Conservation (phyloP, 2,888 invertebrate genomes). For the Polydrusus cervinus region DNA sequence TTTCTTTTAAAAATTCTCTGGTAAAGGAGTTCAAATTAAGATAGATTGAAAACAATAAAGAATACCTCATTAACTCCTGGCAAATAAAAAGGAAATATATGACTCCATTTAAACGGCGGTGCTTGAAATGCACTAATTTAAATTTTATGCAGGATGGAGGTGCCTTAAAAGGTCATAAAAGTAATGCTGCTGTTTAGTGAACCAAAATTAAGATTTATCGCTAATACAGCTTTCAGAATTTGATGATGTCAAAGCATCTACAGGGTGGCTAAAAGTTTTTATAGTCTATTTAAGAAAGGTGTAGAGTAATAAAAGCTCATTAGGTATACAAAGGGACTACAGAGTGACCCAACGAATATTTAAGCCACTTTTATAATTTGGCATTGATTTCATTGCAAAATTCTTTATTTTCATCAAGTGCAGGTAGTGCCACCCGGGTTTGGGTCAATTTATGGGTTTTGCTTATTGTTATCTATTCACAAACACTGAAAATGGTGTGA, state of each 20-base stretch:
- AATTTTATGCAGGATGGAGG: constrained; percentile 7
- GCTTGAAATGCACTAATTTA: constrained; percentile 25
- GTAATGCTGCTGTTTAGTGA: constrained; percentile 1
- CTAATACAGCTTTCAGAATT: not conserved
- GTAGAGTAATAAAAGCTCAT: too few relatives aligned
- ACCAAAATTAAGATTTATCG: not conserved
- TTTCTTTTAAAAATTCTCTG: not conserved
- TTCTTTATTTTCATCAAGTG: too few relatives aligned
- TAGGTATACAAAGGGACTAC: too few relatives aligned
- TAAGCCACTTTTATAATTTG: too few relatives aligned
- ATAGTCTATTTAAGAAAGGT: too few relatives aligned
- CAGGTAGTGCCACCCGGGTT: too few relatives aligned
- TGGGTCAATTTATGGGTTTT: too few relatives aligned
- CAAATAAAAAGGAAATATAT: constrained; percentile 19
- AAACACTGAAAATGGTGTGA: too few relatives aligned
- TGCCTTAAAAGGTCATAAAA: constrained; percentile 23
- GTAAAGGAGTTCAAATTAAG: not conserved
- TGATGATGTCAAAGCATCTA: not conserved
- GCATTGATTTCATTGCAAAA: too few relatives aligned
- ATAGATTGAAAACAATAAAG: constrained; percentile 25
- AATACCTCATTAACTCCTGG: constrained; percentile 3
- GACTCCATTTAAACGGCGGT: constrained; percentile 1
- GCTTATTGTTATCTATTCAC: too few relatives aligned
- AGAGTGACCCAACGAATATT: too few relatives aligned
- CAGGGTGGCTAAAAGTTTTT: too few relatives aligned